Conservation (phyloP, 2,888 invertebrate genomes). For the Scaptomyza flava region DNA sequence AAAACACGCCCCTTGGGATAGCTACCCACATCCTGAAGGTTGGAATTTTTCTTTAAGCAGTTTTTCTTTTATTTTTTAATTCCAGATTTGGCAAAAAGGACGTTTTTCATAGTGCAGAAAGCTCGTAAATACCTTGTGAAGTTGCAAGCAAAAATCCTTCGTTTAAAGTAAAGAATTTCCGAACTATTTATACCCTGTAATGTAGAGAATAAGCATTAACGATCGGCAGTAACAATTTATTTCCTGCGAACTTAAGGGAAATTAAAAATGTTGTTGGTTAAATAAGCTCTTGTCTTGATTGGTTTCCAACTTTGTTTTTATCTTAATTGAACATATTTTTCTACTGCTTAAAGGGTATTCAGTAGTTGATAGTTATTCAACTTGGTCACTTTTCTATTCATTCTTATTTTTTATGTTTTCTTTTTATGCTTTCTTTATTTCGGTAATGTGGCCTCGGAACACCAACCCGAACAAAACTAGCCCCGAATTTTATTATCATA, state of each 20-base stretch:
- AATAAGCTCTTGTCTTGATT: too few species aligned
- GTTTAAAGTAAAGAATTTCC: constrained; percentile 37
- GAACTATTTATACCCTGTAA: constrained; percentile 26
- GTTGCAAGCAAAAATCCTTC: constrained; percentile 47
- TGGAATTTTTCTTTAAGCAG: constrained; percentile 21
- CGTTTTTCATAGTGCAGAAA: constrained; percentile 63
- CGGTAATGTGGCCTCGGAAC: constrained; percentile 26
- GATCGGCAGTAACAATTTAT: too few species aligned
- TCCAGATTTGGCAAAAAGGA: constrained; percentile 41
- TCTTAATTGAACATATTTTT: accelerated
- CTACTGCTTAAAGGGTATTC: background rate
- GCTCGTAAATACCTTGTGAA: constrained; percentile 68
- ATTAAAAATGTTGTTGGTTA: too few species aligned
- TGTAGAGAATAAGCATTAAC: background rate
- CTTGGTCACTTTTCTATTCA: background rate
- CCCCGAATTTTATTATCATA: constrained; percentile 66
- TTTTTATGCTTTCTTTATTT: constrained; percentile 63
- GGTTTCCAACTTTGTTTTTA: background rate
- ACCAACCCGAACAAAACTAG: constrained; percentile 24
- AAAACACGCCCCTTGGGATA: constrained; percentile 20
- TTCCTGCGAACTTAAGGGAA: too few species aligned
- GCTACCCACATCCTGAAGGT: constrained; percentile 17
- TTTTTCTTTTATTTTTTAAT: constrained; percentile 18
- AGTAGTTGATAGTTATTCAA: background rate
- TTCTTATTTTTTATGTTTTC: constrained; percentile 9